A percentile compares a stretch with the other conserved stretches of the same genome.
These are phyloP conservation scores for Elanus axillaris DNA, from an alignment of 2,113 vertebrate genomes.

Conservation along the genomic window DNA sequence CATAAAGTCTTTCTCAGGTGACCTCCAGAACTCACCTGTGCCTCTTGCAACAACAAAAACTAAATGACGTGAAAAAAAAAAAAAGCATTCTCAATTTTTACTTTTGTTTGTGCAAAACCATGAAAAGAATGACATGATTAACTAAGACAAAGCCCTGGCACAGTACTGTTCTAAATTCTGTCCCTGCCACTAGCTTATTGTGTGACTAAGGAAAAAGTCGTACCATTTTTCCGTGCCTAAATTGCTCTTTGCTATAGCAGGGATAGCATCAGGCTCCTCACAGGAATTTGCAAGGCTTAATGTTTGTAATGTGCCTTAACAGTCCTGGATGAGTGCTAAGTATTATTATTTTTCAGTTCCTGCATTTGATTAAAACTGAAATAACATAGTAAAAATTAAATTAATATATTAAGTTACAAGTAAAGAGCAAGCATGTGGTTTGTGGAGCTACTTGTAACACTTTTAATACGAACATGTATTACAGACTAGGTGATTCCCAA, in stretches of 20 bases:
- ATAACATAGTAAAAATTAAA: conserved; percentile 50
- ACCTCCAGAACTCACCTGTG: conserved; percentile 2
- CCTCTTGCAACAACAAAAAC: neutral
- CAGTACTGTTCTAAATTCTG: neutral
- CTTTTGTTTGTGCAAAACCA: neutral
- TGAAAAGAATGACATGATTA: neutral
- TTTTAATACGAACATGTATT: neutral
- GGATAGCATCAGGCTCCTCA: neutral
- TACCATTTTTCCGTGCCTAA: neutral
- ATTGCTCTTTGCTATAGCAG: neutral
- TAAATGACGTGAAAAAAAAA: neutral
- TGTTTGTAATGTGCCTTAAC: conserved; percentile 22
- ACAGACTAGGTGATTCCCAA: conserved; percentile 17
- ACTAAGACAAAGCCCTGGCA: neutral
- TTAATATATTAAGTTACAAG: conserved; percentile 50
- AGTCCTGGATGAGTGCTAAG: conserved; percentile 42
- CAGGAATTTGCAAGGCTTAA: conserved; percentile 13
- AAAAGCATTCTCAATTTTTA: neutral
- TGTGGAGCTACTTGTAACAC: conserved; percentile 19
- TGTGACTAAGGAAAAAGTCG: neutral
- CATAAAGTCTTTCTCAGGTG: conserved; percentile 2
- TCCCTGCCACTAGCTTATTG: neutral
- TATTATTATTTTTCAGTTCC: conserved; percentile 56
- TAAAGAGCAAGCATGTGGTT: conserved; percentile 27
- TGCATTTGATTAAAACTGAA: conserved; percentile 52